Evolutionary conservation across 2,113 vertebrate species (phyloP).

Genomic region (Setophaga petechia): DNA sequence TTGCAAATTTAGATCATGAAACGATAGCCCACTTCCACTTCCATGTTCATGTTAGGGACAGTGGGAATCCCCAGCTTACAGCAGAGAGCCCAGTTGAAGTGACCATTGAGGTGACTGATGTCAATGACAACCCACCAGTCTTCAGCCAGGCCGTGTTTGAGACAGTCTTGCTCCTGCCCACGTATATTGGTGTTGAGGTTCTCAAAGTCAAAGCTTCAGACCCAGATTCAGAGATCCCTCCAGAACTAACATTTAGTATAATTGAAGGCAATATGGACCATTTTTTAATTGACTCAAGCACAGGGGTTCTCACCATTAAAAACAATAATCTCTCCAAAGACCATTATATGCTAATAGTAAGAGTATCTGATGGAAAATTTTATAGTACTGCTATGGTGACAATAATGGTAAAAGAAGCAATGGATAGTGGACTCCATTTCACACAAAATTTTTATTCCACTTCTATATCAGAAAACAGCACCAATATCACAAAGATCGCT

Average conservation of each 20-base stretch:
- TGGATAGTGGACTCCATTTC: conserved; percentile 93
- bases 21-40: conserved; percentile 88
- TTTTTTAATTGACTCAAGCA: conserved; percentile 85
- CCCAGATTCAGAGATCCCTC: conserved; percentile 86
- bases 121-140: conserved; percentile 92
- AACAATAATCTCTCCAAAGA: conserved; percentile 91
- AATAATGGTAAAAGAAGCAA: conserved; percentile 86
- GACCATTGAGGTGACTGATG: conserved; percentile 89
- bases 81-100: conserved; percentile 92
- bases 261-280: conserved; percentile 85
- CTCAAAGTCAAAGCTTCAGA: conserved; percentile 89
- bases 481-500: conserved; percentile 88
- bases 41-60: conserved; percentile 93
- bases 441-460: conserved; percentile 87
- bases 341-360: conserved; percentile 86
- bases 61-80: conserved; percentile 88
- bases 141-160: conserved; percentile 91
- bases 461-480: conserved; percentile 89
- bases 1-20: conserved; percentile 91
- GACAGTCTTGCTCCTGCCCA: conserved; percentile 89
- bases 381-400: conserved; percentile 87
- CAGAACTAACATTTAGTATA: conserved; percentile 87
- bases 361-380: conserved; percentile 94
- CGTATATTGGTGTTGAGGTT: conserved; percentile 90
- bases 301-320: conserved; percentile 87